Evolutionary conservation across 1,140 invertebrate species (phyloP).

Genomic region (Ericerus pela): DNA sequence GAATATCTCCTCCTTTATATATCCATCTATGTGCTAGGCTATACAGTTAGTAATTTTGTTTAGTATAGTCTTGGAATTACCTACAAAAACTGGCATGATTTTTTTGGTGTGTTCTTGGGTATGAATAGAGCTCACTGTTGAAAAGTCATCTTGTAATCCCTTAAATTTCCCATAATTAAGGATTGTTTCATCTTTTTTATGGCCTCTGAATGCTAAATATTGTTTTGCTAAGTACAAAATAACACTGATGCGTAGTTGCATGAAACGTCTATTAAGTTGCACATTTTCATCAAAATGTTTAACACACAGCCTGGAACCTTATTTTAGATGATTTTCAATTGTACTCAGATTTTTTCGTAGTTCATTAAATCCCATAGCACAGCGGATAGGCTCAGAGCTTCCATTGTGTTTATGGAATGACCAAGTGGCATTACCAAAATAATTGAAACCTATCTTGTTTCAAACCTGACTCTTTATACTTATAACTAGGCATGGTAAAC

Average conservation of each 20-base stretch:
- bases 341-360: background rate
- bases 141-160: background rate
- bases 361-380: background rate
- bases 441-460: background rate
- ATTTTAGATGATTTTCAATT: background rate
- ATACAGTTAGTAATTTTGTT: constrained; percentile 4
- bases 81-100: background rate
- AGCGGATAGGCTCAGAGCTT: background rate
- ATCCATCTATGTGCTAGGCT: background rate
- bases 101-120: background rate
- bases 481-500: constrained; percentile 5
- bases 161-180: constrained; percentile 2
- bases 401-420: background rate
- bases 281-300: background rate
- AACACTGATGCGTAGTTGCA: background rate
- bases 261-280: background rate
- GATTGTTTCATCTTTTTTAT: background rate
- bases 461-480: background rate
- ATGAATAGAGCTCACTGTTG: background rate
- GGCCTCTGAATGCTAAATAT: background rate
- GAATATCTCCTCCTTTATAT: background rate
- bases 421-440: background rate
- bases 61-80: constrained; percentile 2
- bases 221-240: background rate
- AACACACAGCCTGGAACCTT: background rate